Evolutionary conservation across 2,797 vertebrate genomes (phyloP).

Genomic region (Gastrophryne carolinensis): DNA sequence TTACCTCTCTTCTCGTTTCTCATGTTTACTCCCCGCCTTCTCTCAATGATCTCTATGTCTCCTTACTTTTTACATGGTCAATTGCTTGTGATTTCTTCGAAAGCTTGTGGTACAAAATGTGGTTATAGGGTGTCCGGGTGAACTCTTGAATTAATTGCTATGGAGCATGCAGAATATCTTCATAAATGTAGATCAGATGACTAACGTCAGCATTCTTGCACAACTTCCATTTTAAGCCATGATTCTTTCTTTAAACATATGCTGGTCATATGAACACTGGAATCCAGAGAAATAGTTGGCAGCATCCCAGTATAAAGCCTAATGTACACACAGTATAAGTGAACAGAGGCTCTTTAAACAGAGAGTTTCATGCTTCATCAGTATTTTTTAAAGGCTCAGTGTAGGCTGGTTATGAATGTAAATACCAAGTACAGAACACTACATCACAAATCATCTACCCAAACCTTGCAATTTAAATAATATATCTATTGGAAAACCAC

Average conservation of each 20-base stretch:
- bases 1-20: neutral
- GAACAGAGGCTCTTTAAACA: neutral
- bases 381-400: neutral
- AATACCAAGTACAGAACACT: neutral
- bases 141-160: neutral
- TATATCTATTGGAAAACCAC: no score
- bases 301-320: conserved; percentile 15
- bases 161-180: neutral
- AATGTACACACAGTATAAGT: neutral
- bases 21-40: neutral
- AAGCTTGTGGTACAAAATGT: no score
- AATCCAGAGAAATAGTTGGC: conserved; percentile 16
- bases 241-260: conserved; percentile 27
- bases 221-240: conserved; percentile 25
- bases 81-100: no score
- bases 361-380: conserved; percentile 1
- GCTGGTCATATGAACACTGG: conserved; percentile 12
- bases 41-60: neutral
- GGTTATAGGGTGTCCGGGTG: neutral
- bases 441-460: neutral
- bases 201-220: conserved; percentile 28
- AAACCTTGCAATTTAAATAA: no score
- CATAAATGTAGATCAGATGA: conserved; percentile 14
- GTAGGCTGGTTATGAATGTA: neutral
- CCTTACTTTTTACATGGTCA: no score